phyloP scores from a whole-genome alignment of 2,888 invertebrate genomes.

The Parnassius mnemosyne region DNA sequence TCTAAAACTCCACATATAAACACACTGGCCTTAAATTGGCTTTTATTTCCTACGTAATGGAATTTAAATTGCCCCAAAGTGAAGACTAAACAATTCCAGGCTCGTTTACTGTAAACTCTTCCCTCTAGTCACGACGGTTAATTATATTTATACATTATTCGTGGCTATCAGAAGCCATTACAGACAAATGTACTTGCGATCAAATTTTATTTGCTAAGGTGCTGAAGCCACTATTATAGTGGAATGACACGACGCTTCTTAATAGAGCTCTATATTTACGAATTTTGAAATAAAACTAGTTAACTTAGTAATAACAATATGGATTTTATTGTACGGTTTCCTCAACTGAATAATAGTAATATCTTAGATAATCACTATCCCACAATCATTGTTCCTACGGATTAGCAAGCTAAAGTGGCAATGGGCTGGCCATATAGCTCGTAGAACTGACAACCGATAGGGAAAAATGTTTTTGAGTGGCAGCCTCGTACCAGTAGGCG shows the following conservation, averaged over 20 bases:
- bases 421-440: too few relatives aligned
- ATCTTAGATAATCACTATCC: too few relatives aligned
- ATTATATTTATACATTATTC: slow-evolving; percentile 59
- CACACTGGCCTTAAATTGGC: slow-evolving; percentile 56
- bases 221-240: not conserved
- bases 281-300: too few relatives aligned
- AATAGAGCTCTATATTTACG: too few relatives aligned
- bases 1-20: slow-evolving; percentile 1
- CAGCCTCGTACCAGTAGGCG: too few relatives aligned
- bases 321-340: too few relatives aligned
- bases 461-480: too few relatives aligned
- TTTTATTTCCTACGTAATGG: slow-evolving; percentile 67
- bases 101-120: slow-evolving; percentile 58
- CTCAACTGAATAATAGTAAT: too few relatives aligned
- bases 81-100: slow-evolving; percentile 62
- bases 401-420: too few relatives aligned
- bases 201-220: slow-evolving; percentile 14
- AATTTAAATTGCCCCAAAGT: slow-evolving; percentile 66
- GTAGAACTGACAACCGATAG: too few relatives aligned
- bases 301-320: too few relatives aligned
- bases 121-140: slow-evolving; percentile 63
- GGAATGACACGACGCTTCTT: not conserved
- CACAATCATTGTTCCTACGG: too few relatives aligned
- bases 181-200: slow-evolving; percentile 33
- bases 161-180: slow-evolving; percentile 39